These are phyloP conservation scores for Oithona nana DNA, from an alignment of 2,888 invertebrate species.

Conservation along the genomic window DNA sequence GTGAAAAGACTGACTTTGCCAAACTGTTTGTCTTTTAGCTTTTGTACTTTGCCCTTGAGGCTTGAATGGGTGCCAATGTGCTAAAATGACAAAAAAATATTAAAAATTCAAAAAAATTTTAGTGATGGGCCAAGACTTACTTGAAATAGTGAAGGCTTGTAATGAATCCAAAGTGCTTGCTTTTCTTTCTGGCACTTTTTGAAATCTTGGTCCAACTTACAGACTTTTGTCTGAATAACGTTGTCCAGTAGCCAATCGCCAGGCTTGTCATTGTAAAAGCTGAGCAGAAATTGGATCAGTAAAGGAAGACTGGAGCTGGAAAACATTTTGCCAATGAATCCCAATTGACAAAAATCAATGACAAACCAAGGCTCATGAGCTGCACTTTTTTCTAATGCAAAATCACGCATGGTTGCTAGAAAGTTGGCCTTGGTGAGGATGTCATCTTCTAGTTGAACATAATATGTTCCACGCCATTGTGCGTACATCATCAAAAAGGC, in stretches of 20 bases:
- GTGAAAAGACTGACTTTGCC: constrained; percentile 58
- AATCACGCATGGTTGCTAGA: constrained; percentile 46
- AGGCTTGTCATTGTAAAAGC: constrained; percentile 88
- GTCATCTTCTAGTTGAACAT: constrained; percentile 84
- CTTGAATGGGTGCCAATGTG: constrained; percentile 90
- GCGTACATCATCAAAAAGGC: constrained; percentile 87
- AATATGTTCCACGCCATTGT: constrained; percentile 65
- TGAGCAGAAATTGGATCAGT: constrained; percentile 74
- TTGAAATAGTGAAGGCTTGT: constrained; percentile 77
- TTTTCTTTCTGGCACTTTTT: constrained; percentile 63
- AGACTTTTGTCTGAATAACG: constrained; percentile 70
- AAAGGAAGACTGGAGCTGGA: constrained; percentile 65
- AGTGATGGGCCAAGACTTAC: too few species aligned
- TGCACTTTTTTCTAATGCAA: constrained; percentile 53
- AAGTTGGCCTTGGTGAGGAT: constrained; percentile 52
- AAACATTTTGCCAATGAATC: constrained; percentile 84
- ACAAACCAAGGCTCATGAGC: constrained; percentile 67
- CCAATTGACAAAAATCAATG: constrained; percentile 76
- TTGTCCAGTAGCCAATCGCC: constrained; percentile 90
- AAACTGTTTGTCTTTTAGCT: constrained; percentile 78
- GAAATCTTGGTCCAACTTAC: constrained; percentile 60
- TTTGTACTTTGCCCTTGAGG: constrained; percentile 84
- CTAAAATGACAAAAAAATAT: constrained; percentile 77
- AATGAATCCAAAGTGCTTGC: constrained; percentile 57
- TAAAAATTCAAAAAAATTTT: constrained; percentile 71